Evolutionary conservation across 2,888 invertebrate species (phyloP).

Genomic region (Trichopria drosophilae): DNA sequence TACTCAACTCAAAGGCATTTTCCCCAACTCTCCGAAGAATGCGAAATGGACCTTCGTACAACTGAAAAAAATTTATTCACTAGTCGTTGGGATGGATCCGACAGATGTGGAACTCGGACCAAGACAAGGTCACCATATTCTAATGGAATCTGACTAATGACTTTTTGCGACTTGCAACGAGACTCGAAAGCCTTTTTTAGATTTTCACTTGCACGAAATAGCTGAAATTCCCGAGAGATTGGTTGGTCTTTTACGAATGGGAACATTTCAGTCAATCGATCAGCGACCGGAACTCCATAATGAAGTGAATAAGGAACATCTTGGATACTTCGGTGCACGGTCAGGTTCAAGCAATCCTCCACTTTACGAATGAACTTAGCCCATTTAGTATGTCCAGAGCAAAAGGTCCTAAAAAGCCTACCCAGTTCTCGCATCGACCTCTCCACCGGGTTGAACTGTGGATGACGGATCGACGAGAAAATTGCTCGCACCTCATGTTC

Average conservation of each 20-base stretch:
- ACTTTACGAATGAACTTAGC: not conserved
- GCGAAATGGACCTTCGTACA: not conserved
- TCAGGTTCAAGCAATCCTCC: not conserved
- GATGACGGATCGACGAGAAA: not conserved
- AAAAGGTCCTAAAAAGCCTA: too few species aligned
- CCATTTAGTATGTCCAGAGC: too few species aligned
- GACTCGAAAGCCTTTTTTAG: not conserved
- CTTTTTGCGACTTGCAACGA: not conserved
- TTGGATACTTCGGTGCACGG: not conserved
- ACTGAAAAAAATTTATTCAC: not conserved
- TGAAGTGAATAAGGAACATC: not conserved
- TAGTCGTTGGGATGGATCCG: not conserved
- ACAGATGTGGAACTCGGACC: not conserved
- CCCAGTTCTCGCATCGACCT: conserved; percentile 4
- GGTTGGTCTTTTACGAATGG: not conserved
- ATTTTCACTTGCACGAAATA: not conserved
- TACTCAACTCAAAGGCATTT: not conserved
- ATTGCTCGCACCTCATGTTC: too few species aligned
- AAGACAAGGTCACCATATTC: not conserved
- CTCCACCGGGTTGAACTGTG: conserved; percentile 1
- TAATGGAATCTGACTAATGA: not conserved
- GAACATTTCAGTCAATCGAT: not conserved
- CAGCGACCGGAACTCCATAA: not conserved
- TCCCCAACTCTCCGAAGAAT: not conserved
- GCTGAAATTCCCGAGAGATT: not conserved